Base-by-base conservation (phyloP, 1,140 invertebrate species). In the Spodoptera frugiperda region DNA sequence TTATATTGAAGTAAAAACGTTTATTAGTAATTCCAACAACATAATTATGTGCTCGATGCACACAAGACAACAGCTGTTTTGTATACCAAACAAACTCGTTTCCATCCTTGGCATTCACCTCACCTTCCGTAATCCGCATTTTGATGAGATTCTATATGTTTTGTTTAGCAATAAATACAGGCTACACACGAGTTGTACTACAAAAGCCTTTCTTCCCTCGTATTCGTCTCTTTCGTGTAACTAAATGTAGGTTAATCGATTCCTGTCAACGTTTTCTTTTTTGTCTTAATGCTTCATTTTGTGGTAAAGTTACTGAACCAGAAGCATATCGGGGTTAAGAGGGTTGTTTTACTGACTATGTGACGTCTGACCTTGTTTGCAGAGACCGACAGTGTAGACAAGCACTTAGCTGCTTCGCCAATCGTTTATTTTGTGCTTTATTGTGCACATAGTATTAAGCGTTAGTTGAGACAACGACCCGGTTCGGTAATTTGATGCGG, bases 51-150 rank as follows among this genome's bases (percentile, higher is more conserved):
- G 59, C 33, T 15, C 57, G n/a, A 33, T 44, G 59, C 15, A 19
- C 30, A 63, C 15, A 12, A 44, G 44, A 46, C 59, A 63, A 63
- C 59, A 63, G 59, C 59, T 63, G 59, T 44, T 63, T 15, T 63
- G 59, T 63, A 63, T 63, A 63, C 33, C 44, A 63, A 63, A 63
- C 59, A 63, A 61, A 63, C 33, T 63, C 59, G 59, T 63, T 63
- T 15, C 33, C 17, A 63, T 63, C 59, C 51, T 63, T 63, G 33
- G 59, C 59, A 63, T 63, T 63, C 59, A 39, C 15, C 11, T 63
- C 59, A 63, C 59, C 59, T 63, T 63, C 59, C 59, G 59, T 33
- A 63, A 44, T 63, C 59, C 59, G 59, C 59, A 63, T 63, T 63
- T 63, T 63, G 33, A 63, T 63, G 59, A 15, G 33, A 39, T 39